Conservation (phyloP, 2,113 vertebrate genomes). For the Puma concolor region DNA sequence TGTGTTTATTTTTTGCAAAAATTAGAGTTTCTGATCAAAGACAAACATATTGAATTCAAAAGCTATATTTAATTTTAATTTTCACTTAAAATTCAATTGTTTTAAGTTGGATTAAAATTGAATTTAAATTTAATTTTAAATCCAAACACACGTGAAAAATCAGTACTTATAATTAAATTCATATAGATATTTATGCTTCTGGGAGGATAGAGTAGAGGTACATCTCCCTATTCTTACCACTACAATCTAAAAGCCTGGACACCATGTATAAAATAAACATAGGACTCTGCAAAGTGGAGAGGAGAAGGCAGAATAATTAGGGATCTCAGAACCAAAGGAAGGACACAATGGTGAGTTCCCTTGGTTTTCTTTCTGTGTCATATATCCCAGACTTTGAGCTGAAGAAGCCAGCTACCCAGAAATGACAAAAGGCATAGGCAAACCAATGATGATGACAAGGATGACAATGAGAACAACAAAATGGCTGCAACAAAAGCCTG, state of each 20-base stretch:
- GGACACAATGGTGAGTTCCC: too few species aligned
- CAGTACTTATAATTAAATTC: neutral
- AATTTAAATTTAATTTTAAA: neutral
- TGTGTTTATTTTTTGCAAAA: neutral
- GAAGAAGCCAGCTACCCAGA: neutral
- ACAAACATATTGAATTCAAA: neutral
- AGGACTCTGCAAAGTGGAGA: too few species aligned
- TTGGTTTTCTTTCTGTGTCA: too few species aligned
- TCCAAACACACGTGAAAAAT: neutral
- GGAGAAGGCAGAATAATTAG: too few species aligned
- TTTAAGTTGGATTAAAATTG: neutral
- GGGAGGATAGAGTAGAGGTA: neutral
- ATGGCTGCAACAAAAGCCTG: neutral
- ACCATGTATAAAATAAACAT: too few species aligned
- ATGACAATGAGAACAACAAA: neutral
- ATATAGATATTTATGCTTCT: neutral
- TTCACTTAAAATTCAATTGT: neutral
- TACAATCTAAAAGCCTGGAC: too few species aligned
- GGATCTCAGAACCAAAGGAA: too few species aligned
- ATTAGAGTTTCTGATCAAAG: neutral
- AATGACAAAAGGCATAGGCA: neutral
- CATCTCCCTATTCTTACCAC: neutral
- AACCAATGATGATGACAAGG: neutral
- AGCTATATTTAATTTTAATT: neutral
- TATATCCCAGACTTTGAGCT: neutral